phyloP scores from a whole-genome alignment of 2,797 vertebrate genomes.

The Dromococcyx pavoninus region DNA sequence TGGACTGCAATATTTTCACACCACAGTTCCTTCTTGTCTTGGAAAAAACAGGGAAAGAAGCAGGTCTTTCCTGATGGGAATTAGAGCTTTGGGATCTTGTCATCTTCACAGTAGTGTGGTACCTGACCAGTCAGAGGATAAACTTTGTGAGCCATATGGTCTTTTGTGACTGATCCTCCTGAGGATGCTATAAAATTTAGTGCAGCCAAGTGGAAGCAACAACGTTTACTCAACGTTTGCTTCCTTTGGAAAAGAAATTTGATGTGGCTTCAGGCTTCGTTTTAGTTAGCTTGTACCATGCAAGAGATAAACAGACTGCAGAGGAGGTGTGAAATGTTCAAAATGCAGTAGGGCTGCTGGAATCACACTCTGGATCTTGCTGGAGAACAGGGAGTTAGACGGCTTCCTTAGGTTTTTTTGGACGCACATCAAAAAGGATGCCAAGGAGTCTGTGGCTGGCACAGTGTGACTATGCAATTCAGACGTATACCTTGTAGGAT shows the following conservation, averaged over 20 bases:
- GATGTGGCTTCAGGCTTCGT: not conserved
- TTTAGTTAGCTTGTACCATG: not conserved
- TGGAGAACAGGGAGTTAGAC: not conserved
- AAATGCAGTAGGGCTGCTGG: not conserved
- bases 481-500: not conserved
- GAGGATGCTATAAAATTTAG: not conserved
- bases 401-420: not conserved
- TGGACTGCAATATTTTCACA: conserved; percentile 5
- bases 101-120: not conserved
- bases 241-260: conserved; percentile 23
- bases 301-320: not conserved
- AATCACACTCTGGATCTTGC: not conserved
- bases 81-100: not conserved
- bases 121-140: not conserved
- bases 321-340: not conserved
- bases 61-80: not conserved
- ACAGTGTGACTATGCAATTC: not conserved
- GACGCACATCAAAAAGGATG: not conserved
- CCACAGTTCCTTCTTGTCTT: not conserved
- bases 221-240: not conserved
- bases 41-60: not conserved
- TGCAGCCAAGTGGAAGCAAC: not conserved
- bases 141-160: not conserved
- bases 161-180: not conserved
- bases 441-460: not conserved